These are phyloP conservation scores for Erynnis tages DNA, from an alignment of 2,888 invertebrate genomes.

Conservation along the genomic window DNA sequence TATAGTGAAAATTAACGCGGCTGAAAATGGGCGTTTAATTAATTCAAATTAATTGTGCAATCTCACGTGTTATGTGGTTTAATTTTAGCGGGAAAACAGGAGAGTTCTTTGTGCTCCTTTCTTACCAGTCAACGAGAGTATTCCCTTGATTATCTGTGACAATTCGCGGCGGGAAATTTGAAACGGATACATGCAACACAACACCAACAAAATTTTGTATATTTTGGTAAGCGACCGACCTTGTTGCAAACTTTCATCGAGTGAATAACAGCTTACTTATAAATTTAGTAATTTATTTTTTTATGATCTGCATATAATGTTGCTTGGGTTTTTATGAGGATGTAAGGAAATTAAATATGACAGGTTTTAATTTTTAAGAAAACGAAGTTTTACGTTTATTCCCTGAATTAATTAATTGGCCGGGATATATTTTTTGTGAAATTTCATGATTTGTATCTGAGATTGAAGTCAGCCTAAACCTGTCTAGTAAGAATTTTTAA, in stretches of 20 bases:
- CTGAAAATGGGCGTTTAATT: slow-evolving; percentile 1
- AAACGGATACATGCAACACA: slow-evolving; percentile 2
- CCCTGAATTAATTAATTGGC: too few species aligned
- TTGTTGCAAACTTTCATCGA: neutral
- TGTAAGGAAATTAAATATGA: too few species aligned
- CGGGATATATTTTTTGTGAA: too few species aligned
- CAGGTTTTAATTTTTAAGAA: too few species aligned
- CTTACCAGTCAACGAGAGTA: slow-evolving; percentile 5
- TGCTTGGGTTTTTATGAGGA: too few species aligned
- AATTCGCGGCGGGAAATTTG: neutral
- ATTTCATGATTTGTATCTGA: too few species aligned
- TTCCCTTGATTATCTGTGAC: slow-evolving; percentile 12
- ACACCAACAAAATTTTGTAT: neutral
- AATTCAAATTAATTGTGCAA: slow-evolving; percentile 1
- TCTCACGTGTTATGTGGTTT: neutral
- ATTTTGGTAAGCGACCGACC: neutral
- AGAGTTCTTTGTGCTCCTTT: slow-evolving; percentile 5
- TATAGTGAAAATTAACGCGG: slow-evolving; percentile 5
- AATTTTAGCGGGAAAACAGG: slow-evolving; percentile 3
- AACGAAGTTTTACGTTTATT: too few species aligned
- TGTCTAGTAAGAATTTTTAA: too few species aligned
- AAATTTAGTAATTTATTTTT: too few species aligned
- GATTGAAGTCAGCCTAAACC: too few species aligned
- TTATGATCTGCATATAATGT: neutral
- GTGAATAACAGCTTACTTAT: neutral